These are phyloP conservation scores for Pseudopodoces humilis DNA, from an alignment of 2,113 vertebrate species.

Conservation along the genomic window DNA sequence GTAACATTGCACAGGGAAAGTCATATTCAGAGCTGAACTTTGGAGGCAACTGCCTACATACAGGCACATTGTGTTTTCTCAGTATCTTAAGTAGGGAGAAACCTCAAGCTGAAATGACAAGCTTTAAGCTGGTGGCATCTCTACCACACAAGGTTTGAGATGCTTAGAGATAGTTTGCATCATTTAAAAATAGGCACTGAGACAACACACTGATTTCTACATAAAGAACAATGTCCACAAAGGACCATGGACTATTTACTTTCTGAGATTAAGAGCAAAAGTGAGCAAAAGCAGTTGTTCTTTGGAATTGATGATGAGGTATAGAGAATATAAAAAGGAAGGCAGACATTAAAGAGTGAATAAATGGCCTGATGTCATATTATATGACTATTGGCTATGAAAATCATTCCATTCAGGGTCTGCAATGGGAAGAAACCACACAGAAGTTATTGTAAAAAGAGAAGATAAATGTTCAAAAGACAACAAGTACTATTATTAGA, in stretches of 20 bases:
- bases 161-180: background rate
- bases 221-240: background rate
- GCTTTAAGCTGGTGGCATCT: background rate
- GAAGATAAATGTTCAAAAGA: background rate
- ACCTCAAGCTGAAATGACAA: background rate
- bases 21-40: background rate
- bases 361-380: background rate
- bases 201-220: fast-evolving
- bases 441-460: background rate
- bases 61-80: background rate
- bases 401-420: background rate
- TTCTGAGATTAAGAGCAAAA: background rate
- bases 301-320: background rate
- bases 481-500: background rate
- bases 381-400: background rate
- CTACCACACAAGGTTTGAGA: background rate
- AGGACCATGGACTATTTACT: background rate
- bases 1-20: background rate
- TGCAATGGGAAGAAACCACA: background rate
- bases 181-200: background rate
- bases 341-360: background rate
- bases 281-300: background rate
- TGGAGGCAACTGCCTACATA: background rate
- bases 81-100: background rate
- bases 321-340: background rate